Evolutionary conservation across 2,888 invertebrate genomes (phyloP).

Genomic region (Arrhopalites spinosus): DNA sequence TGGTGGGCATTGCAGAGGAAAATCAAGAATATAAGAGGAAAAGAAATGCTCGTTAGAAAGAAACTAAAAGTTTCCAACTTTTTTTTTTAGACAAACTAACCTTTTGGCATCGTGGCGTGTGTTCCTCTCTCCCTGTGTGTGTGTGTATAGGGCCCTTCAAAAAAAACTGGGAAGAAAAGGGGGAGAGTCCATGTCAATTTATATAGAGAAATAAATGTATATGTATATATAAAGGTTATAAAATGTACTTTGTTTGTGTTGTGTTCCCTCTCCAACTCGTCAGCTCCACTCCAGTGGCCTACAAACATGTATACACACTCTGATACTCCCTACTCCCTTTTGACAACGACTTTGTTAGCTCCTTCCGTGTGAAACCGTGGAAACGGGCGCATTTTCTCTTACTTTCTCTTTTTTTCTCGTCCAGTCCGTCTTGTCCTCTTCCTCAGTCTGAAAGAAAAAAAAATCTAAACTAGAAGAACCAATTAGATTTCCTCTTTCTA

Average conservation of each 20-base stretch:
- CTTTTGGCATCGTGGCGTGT: constrained; percentile 9
- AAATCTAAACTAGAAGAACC: constrained; percentile 25
- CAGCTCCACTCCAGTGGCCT: no score
- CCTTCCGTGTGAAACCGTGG: constrained; percentile 13
- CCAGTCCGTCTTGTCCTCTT: background rate
- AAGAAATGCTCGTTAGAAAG: constrained; percentile 15
- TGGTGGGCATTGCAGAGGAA: constrained; percentile 7
- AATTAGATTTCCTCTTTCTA: constrained; percentile 31
- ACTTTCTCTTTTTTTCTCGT: background rate
- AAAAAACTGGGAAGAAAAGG: no score
- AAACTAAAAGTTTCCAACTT: constrained; percentile 17
- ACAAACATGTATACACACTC: background rate
- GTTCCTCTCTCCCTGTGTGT: background rate
- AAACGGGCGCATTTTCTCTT: constrained; percentile 13
- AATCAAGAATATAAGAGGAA: background rate
- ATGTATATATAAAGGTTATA: no score
- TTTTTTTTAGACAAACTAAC: constrained; percentile 8
- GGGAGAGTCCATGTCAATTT: background rate
- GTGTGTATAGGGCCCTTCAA: no score
- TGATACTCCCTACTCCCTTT: background rate
- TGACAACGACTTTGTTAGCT: constrained; percentile 9
- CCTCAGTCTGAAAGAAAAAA: background rate
- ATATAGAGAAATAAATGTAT: no score
- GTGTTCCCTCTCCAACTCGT: no score
- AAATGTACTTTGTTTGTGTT: no score